Percentiles rank a stretch among this genome's conserved stretches.
phyloP scores from a whole-genome alignment of 2,797 vertebrate species.

The Serranus cabrilla region DNA sequence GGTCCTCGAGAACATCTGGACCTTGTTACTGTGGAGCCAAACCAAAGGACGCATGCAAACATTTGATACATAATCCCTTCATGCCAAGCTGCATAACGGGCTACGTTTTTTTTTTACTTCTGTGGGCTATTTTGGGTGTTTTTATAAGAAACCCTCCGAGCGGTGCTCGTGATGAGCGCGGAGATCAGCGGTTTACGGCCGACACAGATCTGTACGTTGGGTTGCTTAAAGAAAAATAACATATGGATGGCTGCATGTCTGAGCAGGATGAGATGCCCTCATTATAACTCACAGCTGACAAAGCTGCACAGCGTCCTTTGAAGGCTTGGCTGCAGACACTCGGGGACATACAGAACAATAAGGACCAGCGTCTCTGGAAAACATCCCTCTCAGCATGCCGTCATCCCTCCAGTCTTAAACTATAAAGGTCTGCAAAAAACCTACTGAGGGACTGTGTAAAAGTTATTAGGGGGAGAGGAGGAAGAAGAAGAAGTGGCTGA shows the following conservation, averaged over 20 bases:
- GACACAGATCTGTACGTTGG: constrained; percentile 26
- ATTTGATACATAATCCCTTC: constrained; percentile 76
- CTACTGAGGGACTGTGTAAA: background rate
- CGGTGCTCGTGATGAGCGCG: constrained; percentile 39
- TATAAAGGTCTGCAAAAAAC: background rate
- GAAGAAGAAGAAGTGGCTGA: background rate
- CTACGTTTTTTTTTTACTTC: constrained; percentile 44
- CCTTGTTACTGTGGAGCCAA: constrained; percentile 74
- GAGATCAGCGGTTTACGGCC: constrained; percentile 42
- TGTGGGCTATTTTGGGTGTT: constrained; percentile 47
- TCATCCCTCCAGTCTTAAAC: constrained; percentile 1
- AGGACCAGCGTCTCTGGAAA: constrained; percentile 14
- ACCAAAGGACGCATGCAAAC: constrained; percentile 79
- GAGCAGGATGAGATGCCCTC: constrained; percentile 40
- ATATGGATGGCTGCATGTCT: constrained; percentile 50
- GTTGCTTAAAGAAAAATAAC: constrained; percentile 44
- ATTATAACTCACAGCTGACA: constrained; percentile 37
- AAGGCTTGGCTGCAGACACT: constrained; percentile 40
- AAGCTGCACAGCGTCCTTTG: constrained; percentile 40
- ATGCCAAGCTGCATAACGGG: constrained; percentile 61
- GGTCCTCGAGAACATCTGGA: constrained; percentile 78
- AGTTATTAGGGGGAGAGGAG: background rate
- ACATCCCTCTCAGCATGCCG: constrained; percentile 25
- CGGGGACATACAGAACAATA: constrained; percentile 20
- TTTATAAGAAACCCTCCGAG: constrained; percentile 57